phyloP scores from a whole-genome alignment of 2,113 vertebrate species.

The Pseudopodoces humilis region DNA sequence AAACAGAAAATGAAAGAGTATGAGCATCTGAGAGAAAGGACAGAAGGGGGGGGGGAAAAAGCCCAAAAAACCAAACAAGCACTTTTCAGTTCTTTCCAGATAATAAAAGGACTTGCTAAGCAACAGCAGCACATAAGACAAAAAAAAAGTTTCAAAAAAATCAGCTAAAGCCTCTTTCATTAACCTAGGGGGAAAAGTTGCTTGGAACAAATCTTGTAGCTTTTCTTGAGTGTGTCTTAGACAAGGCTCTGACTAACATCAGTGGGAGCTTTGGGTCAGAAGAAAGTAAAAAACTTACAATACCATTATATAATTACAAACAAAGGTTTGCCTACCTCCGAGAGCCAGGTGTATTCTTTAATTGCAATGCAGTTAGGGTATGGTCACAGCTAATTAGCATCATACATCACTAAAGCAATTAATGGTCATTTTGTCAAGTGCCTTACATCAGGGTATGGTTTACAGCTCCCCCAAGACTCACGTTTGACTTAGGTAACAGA shows the following conservation, averaged over 20 bases:
- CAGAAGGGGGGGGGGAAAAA: fast-evolving
- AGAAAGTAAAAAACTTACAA: neutral
- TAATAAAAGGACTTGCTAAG: neutral
- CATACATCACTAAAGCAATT: constrained; percentile 5
- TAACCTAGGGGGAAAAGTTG: neutral
- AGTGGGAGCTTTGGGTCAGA: neutral
- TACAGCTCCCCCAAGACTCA: neutral
- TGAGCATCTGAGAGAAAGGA: neutral
- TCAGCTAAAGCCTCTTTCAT: neutral
- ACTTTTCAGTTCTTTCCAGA: neutral
- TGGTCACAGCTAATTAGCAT: constrained; percentile 51
- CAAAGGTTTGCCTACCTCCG: neutral
- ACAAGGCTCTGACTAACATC: neutral
- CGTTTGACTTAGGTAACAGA: neutral
- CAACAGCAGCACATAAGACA: neutral
- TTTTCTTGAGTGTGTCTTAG: neutral
- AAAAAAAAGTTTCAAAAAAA: neutral
- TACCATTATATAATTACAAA: neutral
- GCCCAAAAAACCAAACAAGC: neutral
- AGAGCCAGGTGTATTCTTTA: constrained; percentile 67
- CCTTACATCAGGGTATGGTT: constrained; percentile 46
- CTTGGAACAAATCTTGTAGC: neutral
- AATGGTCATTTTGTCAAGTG: constrained; percentile 14
- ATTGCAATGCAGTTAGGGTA: constrained; percentile 50
- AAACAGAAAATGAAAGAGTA: neutral